A percentile compares a stretch with the other conserved stretches of the same genome.
phyloP scores from a whole-genome alignment of 2,797 vertebrate species.

The Galagoides demidoff region DNA sequence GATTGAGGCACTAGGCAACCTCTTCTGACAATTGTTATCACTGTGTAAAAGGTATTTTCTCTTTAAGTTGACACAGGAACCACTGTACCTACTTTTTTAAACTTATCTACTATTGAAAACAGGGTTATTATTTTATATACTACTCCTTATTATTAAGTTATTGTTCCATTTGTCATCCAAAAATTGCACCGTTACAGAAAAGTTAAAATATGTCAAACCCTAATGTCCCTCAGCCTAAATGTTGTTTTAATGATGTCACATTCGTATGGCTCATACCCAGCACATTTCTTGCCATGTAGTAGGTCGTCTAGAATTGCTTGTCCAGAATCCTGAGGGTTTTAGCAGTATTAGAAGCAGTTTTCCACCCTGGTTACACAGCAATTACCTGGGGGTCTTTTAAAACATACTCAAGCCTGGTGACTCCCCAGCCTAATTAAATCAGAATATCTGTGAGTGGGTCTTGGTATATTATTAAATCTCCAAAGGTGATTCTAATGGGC shows the following conservation, averaged over 20 bases:
- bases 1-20: background rate
- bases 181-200: conserved; percentile 5
- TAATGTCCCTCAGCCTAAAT: background rate
- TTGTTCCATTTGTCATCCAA: background rate
- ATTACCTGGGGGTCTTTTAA: background rate
- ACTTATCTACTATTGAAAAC: background rate
- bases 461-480: background rate
- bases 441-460: background rate
- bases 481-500: background rate
- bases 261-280: background rate
- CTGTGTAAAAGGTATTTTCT: background rate
- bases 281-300: background rate
- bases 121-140: background rate
- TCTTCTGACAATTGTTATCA: background rate
- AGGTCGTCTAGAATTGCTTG: background rate
- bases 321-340: background rate
- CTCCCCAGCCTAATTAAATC: conserved; percentile 2
- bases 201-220: background rate
- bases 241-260: background rate
- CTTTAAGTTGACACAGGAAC: background rate
- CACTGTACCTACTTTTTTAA: background rate
- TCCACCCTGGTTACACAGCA: background rate
- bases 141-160: conserved; percentile 13
- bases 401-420: background rate
- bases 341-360: background rate